Conservation (phyloP, 2,888 invertebrate species). For the Nezara viridula region DNA sequence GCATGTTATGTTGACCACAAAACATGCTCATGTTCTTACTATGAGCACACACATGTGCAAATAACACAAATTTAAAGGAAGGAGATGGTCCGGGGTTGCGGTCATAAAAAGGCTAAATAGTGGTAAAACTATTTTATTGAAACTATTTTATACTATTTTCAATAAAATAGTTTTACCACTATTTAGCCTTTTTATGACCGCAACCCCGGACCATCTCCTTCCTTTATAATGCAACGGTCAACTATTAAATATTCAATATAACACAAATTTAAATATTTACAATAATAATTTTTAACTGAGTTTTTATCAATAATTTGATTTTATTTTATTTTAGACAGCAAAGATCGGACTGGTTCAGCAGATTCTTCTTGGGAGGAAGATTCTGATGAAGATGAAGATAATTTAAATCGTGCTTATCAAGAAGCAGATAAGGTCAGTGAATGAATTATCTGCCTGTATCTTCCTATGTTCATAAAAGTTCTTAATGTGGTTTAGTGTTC, state of each 20-base stretch:
- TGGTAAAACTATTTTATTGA: too few relatives aligned
- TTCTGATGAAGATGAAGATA: conserved; percentile 68
- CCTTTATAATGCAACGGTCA: too few relatives aligned
- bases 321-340: conserved; percentile 53
- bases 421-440: conserved; percentile 67
- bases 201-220: too few relatives aligned
- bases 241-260: too few relatives aligned
- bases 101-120: too few relatives aligned
- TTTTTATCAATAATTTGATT: not conserved
- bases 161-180: too few relatives aligned
- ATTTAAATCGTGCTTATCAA: conserved; percentile 65
- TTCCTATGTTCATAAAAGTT: not conserved
- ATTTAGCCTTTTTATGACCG: too few relatives aligned
- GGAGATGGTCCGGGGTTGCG: too few relatives aligned
- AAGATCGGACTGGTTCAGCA: conserved; percentile 67
- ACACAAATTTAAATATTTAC: not conserved
- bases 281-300: not conserved
- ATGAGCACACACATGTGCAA: not conserved
- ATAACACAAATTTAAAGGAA: not conserved
- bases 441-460: not conserved
- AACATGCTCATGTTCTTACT: too few relatives aligned
- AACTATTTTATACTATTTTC: too few relatives aligned
- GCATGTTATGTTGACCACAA: too few relatives aligned
- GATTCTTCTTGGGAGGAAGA: conserved; percentile 69
- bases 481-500: not conserved